Evolutionary conservation across 1,140 invertebrate genomes (phyloP).

Genomic region (Lasioglossum baleicum): DNA sequence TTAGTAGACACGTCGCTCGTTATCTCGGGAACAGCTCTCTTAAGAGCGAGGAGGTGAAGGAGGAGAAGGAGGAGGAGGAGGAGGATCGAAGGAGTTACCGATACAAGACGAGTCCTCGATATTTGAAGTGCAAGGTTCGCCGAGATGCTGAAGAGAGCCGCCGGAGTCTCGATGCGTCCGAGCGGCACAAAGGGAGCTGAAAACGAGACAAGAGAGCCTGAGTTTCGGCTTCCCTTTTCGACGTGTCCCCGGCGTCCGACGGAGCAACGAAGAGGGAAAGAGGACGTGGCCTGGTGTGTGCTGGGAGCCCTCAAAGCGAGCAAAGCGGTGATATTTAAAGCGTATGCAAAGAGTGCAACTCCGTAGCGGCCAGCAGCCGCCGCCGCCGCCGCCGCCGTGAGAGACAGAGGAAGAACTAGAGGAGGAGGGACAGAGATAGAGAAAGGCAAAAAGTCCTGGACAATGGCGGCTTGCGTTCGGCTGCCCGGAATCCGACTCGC

Average conservation of each 20-base stretch:
- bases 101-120: background rate
- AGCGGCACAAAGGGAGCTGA: background rate
- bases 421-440: conserved; percentile 11
- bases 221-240: conserved; percentile 23
- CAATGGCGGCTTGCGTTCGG: conserved; percentile 74
- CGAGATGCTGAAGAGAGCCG: background rate
- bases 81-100: background rate
- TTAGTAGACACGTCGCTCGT: background rate
- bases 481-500: conserved; percentile 74
- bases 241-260: conserved; percentile 26
- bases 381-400: conserved; percentile 33
- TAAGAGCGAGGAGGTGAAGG: background rate
- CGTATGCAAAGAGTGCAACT: conserved; percentile 73
- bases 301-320: conserved; percentile 54
- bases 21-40: conserved; percentile 10
- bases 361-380: conserved; percentile 43
- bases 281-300: conserved; percentile 42
- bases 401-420: too few species aligned
- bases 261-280: conserved; percentile 16
- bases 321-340: conserved; percentile 74
- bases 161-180: conserved; percentile 8
- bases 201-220: conserved; percentile 7
- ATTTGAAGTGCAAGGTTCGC: background rate
- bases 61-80: too few species aligned
- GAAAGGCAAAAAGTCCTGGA: conserved; percentile 67